Base-by-base conservation (phyloP, 1,140 invertebrate genomes). In the Spodoptera litura region DNA sequence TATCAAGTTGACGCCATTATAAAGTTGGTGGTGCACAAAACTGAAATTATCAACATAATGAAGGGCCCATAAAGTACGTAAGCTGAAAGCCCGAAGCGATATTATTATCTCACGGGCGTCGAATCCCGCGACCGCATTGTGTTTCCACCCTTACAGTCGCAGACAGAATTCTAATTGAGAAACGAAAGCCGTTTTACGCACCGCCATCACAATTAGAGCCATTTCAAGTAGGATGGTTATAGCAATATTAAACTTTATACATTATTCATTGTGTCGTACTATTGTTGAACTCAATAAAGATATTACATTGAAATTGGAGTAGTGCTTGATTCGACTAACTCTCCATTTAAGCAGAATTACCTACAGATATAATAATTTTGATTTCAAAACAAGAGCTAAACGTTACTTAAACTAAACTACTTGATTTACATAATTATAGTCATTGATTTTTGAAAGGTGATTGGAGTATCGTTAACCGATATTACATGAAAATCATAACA, bases 81-180 rank as follows among this genome's bases (percentile, higher is more conserved):
- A 59, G 53, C 27, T 53, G 56, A 73, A 73, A 49, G 71, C 71
- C 71, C 71, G 15, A 51, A 72, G 70, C 70, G 53, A 10, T 56
- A 72, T 75, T 75, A 49, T 75, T 75, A 75, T 75, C 73, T 52
- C 44, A 35, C 13, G 73, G 51, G 49, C 12, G 72, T 49, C 44
- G n/a, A 52, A 75, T 49, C 75, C 64, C 38, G 61, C n/a, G 5
- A 49, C 52, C 52, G 53, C 51, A 71, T 78, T 71, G 70, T 78
- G 55, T 72, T n/a, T 11, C 51, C 27, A 58, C 35, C 71, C 62
- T 79, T 59, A 79, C 52, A 79, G 51, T 68, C 78, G 78, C 72
- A 70, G 64, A 74, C 71, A 62, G 78, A 79, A 79, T 79, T 75
- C 72, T 79, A 79, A 79, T 79, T 79, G 78, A 52, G 61, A 75